Conservation (phyloP, 2,888 invertebrate species). For the Tolmerus cingulatus region DNA sequence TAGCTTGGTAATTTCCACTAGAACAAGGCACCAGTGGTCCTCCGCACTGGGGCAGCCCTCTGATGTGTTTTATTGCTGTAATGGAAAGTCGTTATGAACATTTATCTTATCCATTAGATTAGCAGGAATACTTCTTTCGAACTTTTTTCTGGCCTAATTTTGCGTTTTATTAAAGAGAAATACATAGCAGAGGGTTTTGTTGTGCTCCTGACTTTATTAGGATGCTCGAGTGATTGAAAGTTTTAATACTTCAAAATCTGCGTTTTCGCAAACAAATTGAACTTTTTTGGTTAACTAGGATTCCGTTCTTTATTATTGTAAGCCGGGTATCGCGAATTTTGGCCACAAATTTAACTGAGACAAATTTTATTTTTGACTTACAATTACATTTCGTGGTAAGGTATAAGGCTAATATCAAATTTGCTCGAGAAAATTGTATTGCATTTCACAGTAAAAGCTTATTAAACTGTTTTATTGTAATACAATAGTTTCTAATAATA, state of each 20-base stretch:
- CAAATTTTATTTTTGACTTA: neutral
- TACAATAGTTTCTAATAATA: too few species aligned
- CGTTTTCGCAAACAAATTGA: neutral
- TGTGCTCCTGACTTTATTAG: neutral
- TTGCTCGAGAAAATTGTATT: too few species aligned
- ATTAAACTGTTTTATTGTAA: too few species aligned
- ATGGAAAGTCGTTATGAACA: slow-evolving; percentile 39
- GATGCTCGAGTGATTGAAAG: neutral
- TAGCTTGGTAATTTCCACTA: neutral
- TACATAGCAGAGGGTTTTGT: neutral
- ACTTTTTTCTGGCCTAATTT: neutral
- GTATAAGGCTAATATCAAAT: neutral
- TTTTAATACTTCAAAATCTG: neutral
- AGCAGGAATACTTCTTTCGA: neutral
- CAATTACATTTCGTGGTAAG: neutral
- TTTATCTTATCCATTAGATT: slow-evolving; percentile 46
- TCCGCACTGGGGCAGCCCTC: neutral
- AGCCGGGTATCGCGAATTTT: neutral
- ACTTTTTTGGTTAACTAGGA: neutral
- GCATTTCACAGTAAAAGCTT: too few species aligned
- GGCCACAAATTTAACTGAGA: neutral
- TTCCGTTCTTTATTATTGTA: neutral
- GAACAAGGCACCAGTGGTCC: neutral
- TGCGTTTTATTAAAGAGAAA: neutral
- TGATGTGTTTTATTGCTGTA: slow-evolving; percentile 48